A percentile compares a stretch with the other conserved stretches of the same genome.
Evolutionary conservation across 1,140 invertebrate species (phyloP).

Genomic region (Cotesia chilonis): DNA sequence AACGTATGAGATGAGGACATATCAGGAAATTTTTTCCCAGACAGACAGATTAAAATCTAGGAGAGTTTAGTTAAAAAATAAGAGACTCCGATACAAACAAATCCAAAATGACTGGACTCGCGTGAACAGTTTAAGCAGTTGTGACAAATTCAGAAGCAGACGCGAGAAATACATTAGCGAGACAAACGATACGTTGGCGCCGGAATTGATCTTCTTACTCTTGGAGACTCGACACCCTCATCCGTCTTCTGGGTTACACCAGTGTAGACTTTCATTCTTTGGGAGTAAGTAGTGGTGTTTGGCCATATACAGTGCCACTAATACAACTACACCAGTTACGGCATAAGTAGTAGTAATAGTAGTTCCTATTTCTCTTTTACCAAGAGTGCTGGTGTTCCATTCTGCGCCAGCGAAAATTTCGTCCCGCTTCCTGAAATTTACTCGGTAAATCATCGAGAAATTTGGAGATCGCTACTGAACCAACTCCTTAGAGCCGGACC

Average conservation of each 20-base stretch:
- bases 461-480: conserved; percentile 20
- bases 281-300: too few species aligned
- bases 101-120: background rate
- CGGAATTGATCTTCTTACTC: conserved; percentile 28
- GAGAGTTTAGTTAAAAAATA: background rate
- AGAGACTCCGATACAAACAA: background rate
- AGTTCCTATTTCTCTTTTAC: conserved; percentile 6
- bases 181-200: conserved; percentile 27
- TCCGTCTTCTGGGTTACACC: conserved; percentile 18
- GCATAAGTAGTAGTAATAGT: too few species aligned
- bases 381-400: background rate
- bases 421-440: conserved; percentile 14
- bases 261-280: too few species aligned
- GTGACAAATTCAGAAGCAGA: conserved; percentile 28
- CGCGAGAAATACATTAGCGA: conserved; percentile 11
- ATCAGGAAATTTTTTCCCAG: too few species aligned
- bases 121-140: conserved; percentile 16
- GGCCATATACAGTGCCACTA: too few species aligned
- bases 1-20: too few species aligned
- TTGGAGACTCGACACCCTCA: conserved; percentile 11
- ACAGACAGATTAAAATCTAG: background rate
- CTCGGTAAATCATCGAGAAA: conserved; percentile 26
- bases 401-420: conserved; percentile 5
- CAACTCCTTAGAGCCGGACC: background rate
- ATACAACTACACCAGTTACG: too few species aligned